These are phyloP conservation scores for Centropyge bicolor DNA, from an alignment of 2,797 vertebrate species.

Conservation along the genomic window DNA sequence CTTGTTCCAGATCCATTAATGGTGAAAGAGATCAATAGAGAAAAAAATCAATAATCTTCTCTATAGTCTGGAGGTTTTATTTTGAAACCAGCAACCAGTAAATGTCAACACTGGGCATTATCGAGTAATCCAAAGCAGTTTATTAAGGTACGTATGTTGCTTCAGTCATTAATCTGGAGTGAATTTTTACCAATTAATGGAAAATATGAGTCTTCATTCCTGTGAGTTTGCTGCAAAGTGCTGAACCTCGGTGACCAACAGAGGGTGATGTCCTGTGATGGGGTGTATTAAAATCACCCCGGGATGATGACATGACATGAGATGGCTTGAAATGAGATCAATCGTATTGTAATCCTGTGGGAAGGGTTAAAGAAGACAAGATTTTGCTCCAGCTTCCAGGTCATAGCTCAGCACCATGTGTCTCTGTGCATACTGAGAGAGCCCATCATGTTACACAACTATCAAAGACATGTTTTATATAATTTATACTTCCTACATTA, in stretches of 20 bases:
- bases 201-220: not conserved
- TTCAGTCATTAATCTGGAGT: not conserved
- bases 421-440: not conserved
- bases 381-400: slow-evolving; percentile 23
- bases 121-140: slow-evolving; percentile 2
- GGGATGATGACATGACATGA: not conserved
- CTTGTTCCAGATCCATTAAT: slow-evolving; percentile 1
- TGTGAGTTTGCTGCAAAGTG: not conserved
- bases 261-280: not conserved
- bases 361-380: slow-evolving; percentile 21
- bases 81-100: slow-evolving; percentile 16
- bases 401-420: slow-evolving; percentile 13
- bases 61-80: slow-evolving; percentile 1
- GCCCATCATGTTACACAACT: slow-evolving; percentile 37
- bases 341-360: not conserved
- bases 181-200: not conserved
- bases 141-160: not conserved
- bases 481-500: slow-evolving; percentile 58
- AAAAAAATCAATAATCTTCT: not conserved
- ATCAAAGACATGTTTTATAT: slow-evolving; percentile 35
- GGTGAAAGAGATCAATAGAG: not conserved
- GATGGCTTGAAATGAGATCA: not conserved
- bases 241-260: not conserved
- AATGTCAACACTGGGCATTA: slow-evolving; percentile 11
- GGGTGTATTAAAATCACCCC: not conserved